Conservation (phyloP, 2,888 invertebrate species). For the Watsonalla binaria region DNA sequence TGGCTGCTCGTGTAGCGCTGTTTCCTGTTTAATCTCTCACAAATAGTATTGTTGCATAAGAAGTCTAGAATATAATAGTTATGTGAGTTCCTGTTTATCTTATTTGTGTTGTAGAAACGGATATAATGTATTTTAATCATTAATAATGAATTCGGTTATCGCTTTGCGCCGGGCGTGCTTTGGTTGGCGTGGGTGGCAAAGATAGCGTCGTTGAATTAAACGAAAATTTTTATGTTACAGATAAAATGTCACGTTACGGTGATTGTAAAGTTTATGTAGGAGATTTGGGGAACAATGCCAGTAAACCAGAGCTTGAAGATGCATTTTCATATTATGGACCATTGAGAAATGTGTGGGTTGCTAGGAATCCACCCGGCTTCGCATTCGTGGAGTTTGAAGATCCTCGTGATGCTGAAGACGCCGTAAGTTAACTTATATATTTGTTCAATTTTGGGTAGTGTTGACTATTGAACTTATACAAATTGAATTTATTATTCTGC, state of each 20-base stretch:
- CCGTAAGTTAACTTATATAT: slow-evolving; percentile 77
- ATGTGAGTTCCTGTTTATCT: no score
- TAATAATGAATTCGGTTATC: no score
- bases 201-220: neutral
- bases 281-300: slow-evolving; percentile 93
- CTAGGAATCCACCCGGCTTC: slow-evolving; percentile 96
- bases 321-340: slow-evolving; percentile 96
- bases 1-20: neutral
- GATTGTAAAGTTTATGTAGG: slow-evolving; percentile 98
- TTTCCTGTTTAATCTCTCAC: neutral
- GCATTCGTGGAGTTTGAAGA: slow-evolving; percentile 97
- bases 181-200: neutral
- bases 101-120: no score
- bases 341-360: slow-evolving; percentile 97
- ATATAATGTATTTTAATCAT: no score
- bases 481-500: neutral
- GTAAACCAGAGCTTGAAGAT: slow-evolving; percentile 95
- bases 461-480: no score
- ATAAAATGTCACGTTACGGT: slow-evolving; percentile 86
- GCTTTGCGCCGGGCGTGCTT: neutral
- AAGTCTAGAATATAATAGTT: no score
- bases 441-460: neutral
- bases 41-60: no score
- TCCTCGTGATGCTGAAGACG: slow-evolving; percentile 94
- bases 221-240: slow-evolving; percentile 11